Percentiles rank a stretch among this genome's conserved stretches.
These are phyloP conservation scores for Anodontia alba DNA, from an alignment of 2,888 invertebrate species.

Conservation along the genomic window DNA sequence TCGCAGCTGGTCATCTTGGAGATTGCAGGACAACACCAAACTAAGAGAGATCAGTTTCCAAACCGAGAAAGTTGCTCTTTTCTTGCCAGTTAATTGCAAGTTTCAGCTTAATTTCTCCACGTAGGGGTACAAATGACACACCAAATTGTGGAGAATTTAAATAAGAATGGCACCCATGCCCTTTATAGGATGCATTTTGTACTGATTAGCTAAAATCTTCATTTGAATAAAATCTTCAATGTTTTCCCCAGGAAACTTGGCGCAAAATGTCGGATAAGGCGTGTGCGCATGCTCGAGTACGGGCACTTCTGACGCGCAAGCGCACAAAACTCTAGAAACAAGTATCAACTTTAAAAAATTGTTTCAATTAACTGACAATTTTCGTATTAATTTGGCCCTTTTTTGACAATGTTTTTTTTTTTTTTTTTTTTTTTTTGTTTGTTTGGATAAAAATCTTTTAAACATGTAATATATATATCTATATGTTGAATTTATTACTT, in stretches of 20 bases:
- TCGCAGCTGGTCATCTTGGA: conserved; percentile 88
- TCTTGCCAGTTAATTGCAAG: background rate
- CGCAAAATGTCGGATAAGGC: conserved; percentile 82
- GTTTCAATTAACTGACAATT: too few relatives aligned
- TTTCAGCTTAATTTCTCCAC: conserved; percentile 1
- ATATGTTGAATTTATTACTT: too few relatives aligned
- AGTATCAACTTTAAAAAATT: too few relatives aligned
- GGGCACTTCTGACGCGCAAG: conserved; percentile 66
- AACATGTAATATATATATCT: too few relatives aligned
- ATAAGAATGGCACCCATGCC: background rate
- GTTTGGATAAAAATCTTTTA: too few relatives aligned
- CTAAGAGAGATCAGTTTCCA: background rate
- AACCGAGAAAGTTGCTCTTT: conserved; percentile 11
- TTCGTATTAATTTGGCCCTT: too few relatives aligned
- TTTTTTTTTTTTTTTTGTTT: too few relatives aligned
- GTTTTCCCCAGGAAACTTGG: conserved; percentile 75
- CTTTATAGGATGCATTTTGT: conserved; percentile 19
- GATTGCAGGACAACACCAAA: background rate
- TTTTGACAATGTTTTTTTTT: too few relatives aligned
- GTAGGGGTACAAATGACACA: background rate
- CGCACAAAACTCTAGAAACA: conserved; percentile 39
- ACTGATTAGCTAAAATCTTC: conserved; percentile 22
- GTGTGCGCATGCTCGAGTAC: conserved; percentile 79
- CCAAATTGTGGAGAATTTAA: conserved; percentile 16
- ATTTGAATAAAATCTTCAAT: conserved; percentile 35